These are phyloP conservation scores for Cottoperca gobio DNA, from an alignment of 2,797 vertebrate species.

Conservation along the genomic window DNA sequence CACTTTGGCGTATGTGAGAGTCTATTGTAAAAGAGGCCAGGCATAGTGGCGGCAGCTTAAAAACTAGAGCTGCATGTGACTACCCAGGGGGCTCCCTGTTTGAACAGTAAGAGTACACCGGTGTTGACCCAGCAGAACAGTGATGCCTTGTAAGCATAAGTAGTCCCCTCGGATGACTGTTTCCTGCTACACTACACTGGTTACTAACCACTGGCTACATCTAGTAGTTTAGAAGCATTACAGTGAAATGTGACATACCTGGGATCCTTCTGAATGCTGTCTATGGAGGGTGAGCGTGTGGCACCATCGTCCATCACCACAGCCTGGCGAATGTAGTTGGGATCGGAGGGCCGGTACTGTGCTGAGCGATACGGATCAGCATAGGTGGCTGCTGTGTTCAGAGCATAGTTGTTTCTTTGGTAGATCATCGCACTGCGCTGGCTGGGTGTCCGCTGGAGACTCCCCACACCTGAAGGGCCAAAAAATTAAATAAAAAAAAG, in stretches of 20 bases:
- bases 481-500: constrained; percentile 14
- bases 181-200: constrained; percentile 10
- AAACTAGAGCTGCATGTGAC: constrained; percentile 52
- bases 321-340: constrained; percentile 84
- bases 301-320: constrained; percentile 88
- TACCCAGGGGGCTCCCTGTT: constrained; percentile 62
- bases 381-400: constrained; percentile 89
- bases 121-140: constrained; percentile 77
- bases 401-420: constrained; percentile 94
- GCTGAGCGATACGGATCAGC: constrained; percentile 90
- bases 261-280: constrained; percentile 99
- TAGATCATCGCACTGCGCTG: constrained; percentile 94
- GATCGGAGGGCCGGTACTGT: constrained; percentile 89
- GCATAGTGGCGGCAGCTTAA: constrained; percentile 60
- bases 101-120: constrained; percentile 72
- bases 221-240: constrained; percentile 8
- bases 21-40: constrained; percentile 65
- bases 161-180: constrained; percentile 48
- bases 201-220: constrained; percentile 28
- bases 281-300: constrained; percentile 94
- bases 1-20: constrained; percentile 64
- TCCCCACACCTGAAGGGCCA: constrained; percentile 88
- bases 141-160: constrained; percentile 63
- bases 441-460: constrained; percentile 94
- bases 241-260: constrained; percentile 83